Evolutionary conservation across 1,140 invertebrate species (phyloP).

Genomic region (Tetramorium alpestre): DNA sequence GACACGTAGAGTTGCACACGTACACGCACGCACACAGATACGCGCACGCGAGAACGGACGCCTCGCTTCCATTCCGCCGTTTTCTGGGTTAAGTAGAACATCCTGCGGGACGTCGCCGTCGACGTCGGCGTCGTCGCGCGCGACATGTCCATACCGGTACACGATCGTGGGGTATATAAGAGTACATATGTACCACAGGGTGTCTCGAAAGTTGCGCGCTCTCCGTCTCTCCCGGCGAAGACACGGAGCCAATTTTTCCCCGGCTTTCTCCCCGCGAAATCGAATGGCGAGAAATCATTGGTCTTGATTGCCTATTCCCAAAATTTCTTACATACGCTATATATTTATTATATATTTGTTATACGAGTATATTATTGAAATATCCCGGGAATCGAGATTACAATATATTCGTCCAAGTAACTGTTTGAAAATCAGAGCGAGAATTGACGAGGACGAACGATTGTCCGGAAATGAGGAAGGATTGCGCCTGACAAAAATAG

Average conservation of each 20-base stretch:
- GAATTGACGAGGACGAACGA: background rate
- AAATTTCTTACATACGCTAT: background rate
- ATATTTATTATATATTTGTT: background rate
- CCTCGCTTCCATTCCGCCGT: constrained; percentile 46
- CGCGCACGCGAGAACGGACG: background rate
- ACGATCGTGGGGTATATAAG: background rate
- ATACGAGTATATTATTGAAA: background rate
- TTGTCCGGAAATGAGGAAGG: background rate
- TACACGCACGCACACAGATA: background rate
- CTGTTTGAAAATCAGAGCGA: background rate
- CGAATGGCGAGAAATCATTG: background rate
- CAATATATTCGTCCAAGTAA: background rate
- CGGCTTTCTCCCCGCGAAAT: background rate
- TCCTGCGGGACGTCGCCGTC: constrained; percentile 50
- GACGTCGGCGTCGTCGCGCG: constrained; percentile 14
- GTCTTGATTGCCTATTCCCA: background rate
- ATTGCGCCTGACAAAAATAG: constrained; percentile 2
- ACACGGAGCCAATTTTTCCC: background rate
- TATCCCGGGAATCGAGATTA: background rate
- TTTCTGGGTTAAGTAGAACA: constrained; percentile 66
- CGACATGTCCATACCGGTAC: constrained; percentile 5
- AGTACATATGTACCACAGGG: background rate
- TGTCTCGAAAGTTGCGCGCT: constrained; percentile 2
- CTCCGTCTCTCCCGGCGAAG: background rate
- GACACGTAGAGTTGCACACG: constrained; percentile 4